Percentiles rank a stretch among this genome's conserved stretches.
Evolutionary conservation across 2,888 invertebrate genomes (phyloP).

Genomic region (Lasioglossum oenotherae): DNA sequence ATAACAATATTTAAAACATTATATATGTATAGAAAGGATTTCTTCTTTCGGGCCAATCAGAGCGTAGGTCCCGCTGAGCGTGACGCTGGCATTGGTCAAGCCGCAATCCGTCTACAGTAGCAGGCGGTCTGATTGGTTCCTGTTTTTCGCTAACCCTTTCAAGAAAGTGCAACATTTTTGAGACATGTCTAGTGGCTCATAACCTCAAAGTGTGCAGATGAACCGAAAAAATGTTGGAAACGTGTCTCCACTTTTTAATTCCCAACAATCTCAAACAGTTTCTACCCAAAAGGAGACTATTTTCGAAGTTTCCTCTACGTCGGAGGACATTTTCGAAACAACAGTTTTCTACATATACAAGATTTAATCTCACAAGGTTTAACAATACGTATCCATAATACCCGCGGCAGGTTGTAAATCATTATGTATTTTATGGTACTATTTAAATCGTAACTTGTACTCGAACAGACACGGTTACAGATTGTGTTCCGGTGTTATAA

Average conservation of each 20-base stretch:
- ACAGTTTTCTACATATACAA: background rate
- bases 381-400: background rate
- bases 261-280: background rate
- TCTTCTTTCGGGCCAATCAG: too few species aligned
- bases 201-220: too few species aligned
- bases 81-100: too few species aligned
- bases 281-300: background rate
- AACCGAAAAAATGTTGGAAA: background rate
- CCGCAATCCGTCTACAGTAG: too few species aligned
- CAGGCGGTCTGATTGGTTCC: too few species aligned
- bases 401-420: background rate
- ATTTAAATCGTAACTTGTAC: conserved; percentile 1
- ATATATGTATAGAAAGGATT: too few species aligned
- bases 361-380: background rate
- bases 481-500: conserved; percentile 15
- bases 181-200: too few species aligned
- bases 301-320: background rate
- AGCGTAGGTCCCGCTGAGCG: too few species aligned
- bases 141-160: too few species aligned
- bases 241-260: background rate
- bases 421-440: background rate
- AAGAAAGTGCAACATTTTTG: too few species aligned
- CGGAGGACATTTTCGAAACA: background rate
- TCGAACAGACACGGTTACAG: background rate
- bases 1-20: too few species aligned